These are phyloP conservation scores for Osmerus mordax DNA, from an alignment of 2,113 vertebrate species.

Conservation along the genomic window DNA sequence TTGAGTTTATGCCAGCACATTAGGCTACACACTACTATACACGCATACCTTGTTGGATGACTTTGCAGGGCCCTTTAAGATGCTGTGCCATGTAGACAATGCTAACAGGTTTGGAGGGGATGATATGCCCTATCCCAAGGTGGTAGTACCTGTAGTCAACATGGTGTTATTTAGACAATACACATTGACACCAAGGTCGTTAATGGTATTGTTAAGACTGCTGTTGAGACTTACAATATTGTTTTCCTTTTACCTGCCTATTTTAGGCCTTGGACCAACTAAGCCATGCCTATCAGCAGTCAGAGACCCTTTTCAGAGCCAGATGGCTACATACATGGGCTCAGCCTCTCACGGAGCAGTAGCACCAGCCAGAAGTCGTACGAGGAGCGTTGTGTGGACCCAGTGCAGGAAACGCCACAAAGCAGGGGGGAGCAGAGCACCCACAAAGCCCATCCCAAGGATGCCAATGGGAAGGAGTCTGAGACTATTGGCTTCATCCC, in stretches of 20 bases:
- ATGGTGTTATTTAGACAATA: too few species aligned
- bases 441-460: slow-evolving; percentile 68
- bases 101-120: background rate
- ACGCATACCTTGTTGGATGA: background rate
- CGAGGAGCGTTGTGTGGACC: slow-evolving; percentile 70
- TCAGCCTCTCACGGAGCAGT: slow-evolving; percentile 39
- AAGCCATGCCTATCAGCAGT: slow-evolving; percentile 51
- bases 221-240: too few species aligned
- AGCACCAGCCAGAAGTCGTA: slow-evolving; percentile 65
- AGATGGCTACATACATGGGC: slow-evolving; percentile 52
- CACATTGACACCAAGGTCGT: too few species aligned
- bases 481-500: slow-evolving; percentile 85
- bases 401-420: slow-evolving; percentile 40
- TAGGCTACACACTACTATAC: background rate
- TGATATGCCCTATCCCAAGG: background rate
- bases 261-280: slow-evolving; percentile 32
- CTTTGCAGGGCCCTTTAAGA: background rate
- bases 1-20: background rate
- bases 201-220: too few species aligned
- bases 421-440: slow-evolving; percentile 30
- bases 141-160: too few species aligned
- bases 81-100: background rate
- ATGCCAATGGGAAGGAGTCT: slow-evolving; percentile 69
- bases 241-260: background rate
- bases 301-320: slow-evolving; percentile 31